phyloP scores from a whole-genome alignment of 2,797 vertebrate species.

The Myripristis murdjan region DNA sequence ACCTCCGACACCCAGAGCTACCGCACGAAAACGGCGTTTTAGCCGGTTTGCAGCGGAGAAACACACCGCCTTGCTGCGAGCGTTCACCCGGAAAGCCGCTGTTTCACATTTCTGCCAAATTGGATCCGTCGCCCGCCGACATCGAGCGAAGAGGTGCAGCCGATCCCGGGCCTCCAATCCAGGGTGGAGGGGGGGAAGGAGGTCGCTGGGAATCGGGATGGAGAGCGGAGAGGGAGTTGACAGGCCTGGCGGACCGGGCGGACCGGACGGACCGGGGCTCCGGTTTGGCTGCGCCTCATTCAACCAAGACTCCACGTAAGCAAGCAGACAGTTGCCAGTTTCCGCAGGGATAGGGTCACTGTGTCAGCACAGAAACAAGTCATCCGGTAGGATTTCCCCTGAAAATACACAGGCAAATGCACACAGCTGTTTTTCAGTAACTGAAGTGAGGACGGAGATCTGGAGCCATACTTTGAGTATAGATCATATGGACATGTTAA shows the following conservation, averaged over 20 bases:
- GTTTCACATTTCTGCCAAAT: conserved; percentile 44
- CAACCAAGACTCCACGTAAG: conserved; percentile 98
- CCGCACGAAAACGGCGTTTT: neutral
- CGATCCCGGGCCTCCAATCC: conserved; percentile 85
- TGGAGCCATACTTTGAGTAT: no score
- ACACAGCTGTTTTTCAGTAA: no score
- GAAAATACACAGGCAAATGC: neutral
- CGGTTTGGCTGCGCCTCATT: conserved; percentile 90
- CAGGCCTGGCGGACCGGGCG: no score
- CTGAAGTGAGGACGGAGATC: no score
- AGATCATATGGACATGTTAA: no score
- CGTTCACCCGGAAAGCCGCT: rapidly evolving
- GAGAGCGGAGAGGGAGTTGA: conserved; percentile 78
- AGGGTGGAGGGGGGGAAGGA: conserved; percentile 80
- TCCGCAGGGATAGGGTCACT: neutral
- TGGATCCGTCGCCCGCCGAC: conserved; percentile 73
- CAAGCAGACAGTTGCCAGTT: conserved; percentile 8
- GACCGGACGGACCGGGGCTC: conserved; percentile 55
- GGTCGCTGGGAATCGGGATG: conserved; percentile 85
- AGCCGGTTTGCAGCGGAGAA: rapidly evolving
- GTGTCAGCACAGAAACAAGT: no score
- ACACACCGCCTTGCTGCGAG: neutral
- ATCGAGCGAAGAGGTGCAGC: conserved; percentile 74
- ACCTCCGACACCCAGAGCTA: neutral
- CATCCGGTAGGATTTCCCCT: no score